Percentiles rank a stretch among this genome's conserved stretches.
Evolutionary conservation across 1,140 invertebrate genomes (phyloP).

Genomic region (Lordiphosa mommai): DNA sequence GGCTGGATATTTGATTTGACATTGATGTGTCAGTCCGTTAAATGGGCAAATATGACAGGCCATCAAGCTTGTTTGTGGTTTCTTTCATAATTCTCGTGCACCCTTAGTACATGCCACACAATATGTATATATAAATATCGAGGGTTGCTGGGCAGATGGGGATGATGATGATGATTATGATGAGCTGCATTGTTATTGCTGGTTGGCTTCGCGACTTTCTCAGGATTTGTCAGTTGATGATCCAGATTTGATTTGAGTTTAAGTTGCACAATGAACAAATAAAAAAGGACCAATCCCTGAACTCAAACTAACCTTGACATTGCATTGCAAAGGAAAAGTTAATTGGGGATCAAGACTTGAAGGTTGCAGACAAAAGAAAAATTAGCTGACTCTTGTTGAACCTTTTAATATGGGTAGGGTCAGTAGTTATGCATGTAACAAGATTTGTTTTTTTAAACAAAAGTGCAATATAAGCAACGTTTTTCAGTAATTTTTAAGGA

Average conservation of each 20-base stretch:
- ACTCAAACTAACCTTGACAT: conserved; percentile 38
- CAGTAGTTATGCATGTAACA: conserved; percentile 27
- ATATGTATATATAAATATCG: conserved; percentile 1
- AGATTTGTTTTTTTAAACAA: too few species aligned
- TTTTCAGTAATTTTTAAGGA: too few species aligned
- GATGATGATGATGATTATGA: conserved; percentile 38
- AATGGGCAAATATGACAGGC: conserved; percentile 77
- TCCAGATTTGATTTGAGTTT: conserved; percentile 43
- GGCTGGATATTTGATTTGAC: conserved; percentile 68
- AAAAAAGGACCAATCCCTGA: conserved; percentile 2
- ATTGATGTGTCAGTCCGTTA: conserved; percentile 79
- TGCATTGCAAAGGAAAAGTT: conserved; percentile 37
- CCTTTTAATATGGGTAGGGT: conserved; percentile 6
- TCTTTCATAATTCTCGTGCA: conserved; percentile 9
- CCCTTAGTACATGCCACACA: background rate
- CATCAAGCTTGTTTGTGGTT: conserved; percentile 59
- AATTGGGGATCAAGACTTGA: conserved; percentile 45
- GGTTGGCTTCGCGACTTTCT: conserved; percentile 41
- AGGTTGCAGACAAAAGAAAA: conserved; percentile 16
- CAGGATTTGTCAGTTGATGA: conserved; percentile 65
- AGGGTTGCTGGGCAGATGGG: conserved; percentile 27
- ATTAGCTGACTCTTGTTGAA: conserved; percentile 15
- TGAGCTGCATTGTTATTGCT: conserved; percentile 57
- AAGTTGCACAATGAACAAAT: background rate
- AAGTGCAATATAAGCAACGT: too few species aligned